Base-by-base conservation (phyloP, 1,140 invertebrate species). In the Bemisia tabaci region DNA sequence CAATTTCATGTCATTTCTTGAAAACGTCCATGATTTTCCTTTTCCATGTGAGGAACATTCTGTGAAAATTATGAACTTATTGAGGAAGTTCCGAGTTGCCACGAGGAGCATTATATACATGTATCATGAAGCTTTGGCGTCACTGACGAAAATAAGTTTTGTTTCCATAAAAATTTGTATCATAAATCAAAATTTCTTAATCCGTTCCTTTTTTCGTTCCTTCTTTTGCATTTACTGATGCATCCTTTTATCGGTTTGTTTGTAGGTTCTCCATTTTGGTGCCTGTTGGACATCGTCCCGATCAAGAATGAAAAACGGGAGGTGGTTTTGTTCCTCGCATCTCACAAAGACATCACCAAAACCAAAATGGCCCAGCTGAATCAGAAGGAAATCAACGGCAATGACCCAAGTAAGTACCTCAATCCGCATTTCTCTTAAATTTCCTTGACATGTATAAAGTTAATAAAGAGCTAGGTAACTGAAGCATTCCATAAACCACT, bases 241-340 rank as follows among this genome's bases (percentile, higher is more conserved):
- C n/a, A n/a, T n/a, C n/a, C n/a, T n/a, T 70, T 70, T 69, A 68
- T 68, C 67, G 66, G 63, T 66, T 68, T 68, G 65, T 76, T 82
- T 82, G 22, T 80, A 96, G 94, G 90, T 69, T 85, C 84, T 68
- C 87, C 91, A 33, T 98, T 98, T 78, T 94, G 93, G 89, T 98
- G 95, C 79, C 82, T 97, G 68, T 83, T 98, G 78, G 95, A 98
- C 79, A 96, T 98, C 76, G 94, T 97, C 59, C 94, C 94, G 73
- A 98, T 98, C 79, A 97, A 97, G 81, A 98, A 98, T 83, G 94
- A 98, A 76, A 97, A 97, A 78, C 84, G 93, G 68, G 93, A 97
- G 82, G 94, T 97, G 71, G 95, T 98, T 0, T 82, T 98, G 65
- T 97, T 95, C 75, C 82, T 98, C 72, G 94, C 93, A 62, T 97